Evolutionary conservation across 2,888 invertebrate genomes (phyloP).

Genomic region (Pteria penguin): DNA sequence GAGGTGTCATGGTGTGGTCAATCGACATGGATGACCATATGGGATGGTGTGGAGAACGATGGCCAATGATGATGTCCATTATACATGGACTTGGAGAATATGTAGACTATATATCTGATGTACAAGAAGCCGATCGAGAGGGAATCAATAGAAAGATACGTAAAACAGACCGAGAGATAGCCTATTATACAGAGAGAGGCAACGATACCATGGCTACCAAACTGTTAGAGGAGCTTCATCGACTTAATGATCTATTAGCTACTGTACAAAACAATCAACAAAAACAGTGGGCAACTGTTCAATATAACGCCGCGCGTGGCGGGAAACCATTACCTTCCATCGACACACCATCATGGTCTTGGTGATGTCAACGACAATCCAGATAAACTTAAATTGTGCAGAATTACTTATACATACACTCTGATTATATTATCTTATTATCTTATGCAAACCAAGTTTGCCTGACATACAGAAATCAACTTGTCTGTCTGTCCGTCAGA

Average conservation of each 20-base stretch:
- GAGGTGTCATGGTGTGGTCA: slow-evolving; percentile 33
- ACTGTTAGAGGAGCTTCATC: not conserved
- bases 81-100: slow-evolving; percentile 28
- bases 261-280: slow-evolving; percentile 8
- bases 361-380: not conserved
- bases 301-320: not conserved
- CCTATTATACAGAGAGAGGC: slow-evolving; percentile 5
- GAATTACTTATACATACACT: no score
- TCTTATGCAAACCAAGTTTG: no score
- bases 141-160: slow-evolving; percentile 7
- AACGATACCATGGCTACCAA: slow-evolving; percentile 4
- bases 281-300: slow-evolving; percentile 10
- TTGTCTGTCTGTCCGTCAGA: not conserved
- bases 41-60: slow-evolving; percentile 25
- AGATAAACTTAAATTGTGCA: no score
- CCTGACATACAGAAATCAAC: no score
- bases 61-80: slow-evolving; percentile 14
- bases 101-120: slow-evolving; percentile 9
- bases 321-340: slow-evolving; percentile 7
- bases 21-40: slow-evolving; percentile 36
- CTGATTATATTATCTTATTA: no score
- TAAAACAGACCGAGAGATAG: slow-evolving; percentile 5
- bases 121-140: slow-evolving; percentile 1
- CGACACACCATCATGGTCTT: slow-evolving; percentile 15
- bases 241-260: slow-evolving; percentile 3